Evolutionary conservation across 2,113 vertebrate genomes (phyloP).

Genomic region (Mormoops blainvillei): DNA sequence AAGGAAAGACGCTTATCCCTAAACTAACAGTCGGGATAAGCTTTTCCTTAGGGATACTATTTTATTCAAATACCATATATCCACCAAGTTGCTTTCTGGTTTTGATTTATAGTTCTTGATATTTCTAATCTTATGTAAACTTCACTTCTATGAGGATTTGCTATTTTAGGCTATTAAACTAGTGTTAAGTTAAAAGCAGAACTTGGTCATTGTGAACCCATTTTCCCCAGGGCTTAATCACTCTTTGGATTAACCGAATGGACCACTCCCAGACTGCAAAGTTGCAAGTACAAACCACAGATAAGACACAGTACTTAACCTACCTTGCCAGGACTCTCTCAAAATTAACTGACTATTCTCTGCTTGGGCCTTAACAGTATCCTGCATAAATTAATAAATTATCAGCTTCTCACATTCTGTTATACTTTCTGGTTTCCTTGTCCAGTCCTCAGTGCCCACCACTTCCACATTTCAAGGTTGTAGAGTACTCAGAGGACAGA

Average conservation of each 20-base stretch:
- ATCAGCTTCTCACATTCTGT: not conserved
- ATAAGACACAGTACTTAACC: slow-evolving; percentile 23
- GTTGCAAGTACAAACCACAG: not conserved
- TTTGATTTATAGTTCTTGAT: slow-evolving; percentile 56
- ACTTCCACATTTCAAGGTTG: not conserved
- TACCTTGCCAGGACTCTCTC: not conserved
- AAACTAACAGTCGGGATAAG: not conserved
- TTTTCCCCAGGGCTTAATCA: slow-evolving; percentile 46
- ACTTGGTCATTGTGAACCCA: not conserved
- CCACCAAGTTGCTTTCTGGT: not conserved
- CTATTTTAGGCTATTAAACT: slow-evolving; percentile 53
- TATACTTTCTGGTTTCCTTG: not conserved
- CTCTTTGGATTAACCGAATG: slow-evolving; percentile 37
- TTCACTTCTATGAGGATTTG: slow-evolving; percentile 53
- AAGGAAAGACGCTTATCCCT: not conserved
- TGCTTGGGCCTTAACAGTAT: not conserved
- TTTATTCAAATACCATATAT: slow-evolving; percentile 20
- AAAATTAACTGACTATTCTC: not conserved
- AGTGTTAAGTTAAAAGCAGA: slow-evolving; percentile 43
- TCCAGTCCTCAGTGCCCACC: not conserved
- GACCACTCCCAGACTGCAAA: slow-evolving; percentile 1
- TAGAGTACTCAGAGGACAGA: not conserved
- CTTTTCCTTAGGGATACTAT: not conserved
- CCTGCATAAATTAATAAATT: not conserved
- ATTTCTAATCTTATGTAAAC: slow-evolving; percentile 59